phyloP scores from a whole-genome alignment of 2,888 invertebrate genomes.

The Acanthosepion pharaonis region DNA sequence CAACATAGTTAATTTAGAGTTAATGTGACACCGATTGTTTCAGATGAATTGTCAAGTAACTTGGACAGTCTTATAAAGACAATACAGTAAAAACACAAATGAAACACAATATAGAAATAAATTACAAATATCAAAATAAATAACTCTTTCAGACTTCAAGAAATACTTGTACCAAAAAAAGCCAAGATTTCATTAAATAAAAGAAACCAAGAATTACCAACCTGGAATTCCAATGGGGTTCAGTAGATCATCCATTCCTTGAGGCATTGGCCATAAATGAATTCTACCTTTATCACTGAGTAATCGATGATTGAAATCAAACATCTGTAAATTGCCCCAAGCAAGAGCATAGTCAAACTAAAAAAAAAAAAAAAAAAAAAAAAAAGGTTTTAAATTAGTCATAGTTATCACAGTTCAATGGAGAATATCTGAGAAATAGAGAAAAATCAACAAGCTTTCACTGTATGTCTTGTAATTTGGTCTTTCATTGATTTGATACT shows the following conservation, averaged over 20 bases:
- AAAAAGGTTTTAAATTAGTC: not conserved
- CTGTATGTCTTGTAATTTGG: no score
- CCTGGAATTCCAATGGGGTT: constrained; percentile 73
- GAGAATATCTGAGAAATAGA: constrained; percentile 16
- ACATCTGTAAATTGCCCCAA: constrained; percentile 78
- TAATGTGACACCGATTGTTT: no score
- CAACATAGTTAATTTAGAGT: no score
- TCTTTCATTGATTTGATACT: not conserved
- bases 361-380: constrained; percentile 45
- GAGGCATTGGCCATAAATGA: constrained; percentile 76
- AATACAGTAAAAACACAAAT: not conserved
- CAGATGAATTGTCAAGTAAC: no score
- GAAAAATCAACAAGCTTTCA: not conserved
- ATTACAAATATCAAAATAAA: not conserved
- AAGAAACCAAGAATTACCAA: constrained; percentile 48
- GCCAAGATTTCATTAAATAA: not conserved
- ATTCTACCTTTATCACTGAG: constrained; percentile 76
- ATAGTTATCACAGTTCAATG: constrained; percentile 35
- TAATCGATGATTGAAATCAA: constrained; percentile 77
- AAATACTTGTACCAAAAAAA: not conserved
- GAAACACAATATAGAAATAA: not conserved
- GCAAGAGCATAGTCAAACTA: constrained; percentile 77
- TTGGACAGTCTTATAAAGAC: not conserved
- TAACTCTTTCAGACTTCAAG: no score
- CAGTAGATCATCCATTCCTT: constrained; percentile 72